Base-by-base conservation (phyloP, 2,113 vertebrate genomes). In the Gopherus evgoodei region DNA sequence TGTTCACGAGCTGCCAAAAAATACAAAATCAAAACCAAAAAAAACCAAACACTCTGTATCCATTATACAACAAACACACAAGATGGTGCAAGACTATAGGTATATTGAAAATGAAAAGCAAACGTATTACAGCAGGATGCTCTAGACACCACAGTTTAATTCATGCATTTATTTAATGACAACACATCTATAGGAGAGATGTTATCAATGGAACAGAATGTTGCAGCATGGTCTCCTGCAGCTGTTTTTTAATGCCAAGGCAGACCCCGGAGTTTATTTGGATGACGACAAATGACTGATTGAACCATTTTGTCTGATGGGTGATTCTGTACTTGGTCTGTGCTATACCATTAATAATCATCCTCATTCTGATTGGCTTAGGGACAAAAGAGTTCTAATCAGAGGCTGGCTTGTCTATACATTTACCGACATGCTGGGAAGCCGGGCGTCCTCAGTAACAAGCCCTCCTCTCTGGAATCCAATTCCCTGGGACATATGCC, bases 401-500 rank as follows among this genome's bases (percentile, higher is more conserved):
- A 86, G 62, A 92, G 92, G 57, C 1, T 19, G 59, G 3, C 0
- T 86, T 79, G 83, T 27, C n/a, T 54, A 25, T 5, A 19, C 1
- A 1, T 52, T 88, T 86, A 76, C 21, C 8, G 86, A 76, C 49
- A 47, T 5, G 9, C 1, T 24, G 14, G 29, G 22, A 22, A 29
- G 12, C 49, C 75, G 14, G 21, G 6, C 14, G 57, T 10, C 19
- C 42, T 8, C 65, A 76, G 89, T 24, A 1, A 49, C 13, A 57
- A 21, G 0, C 0, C 22, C 50, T 90, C 75, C 24, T 88, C 1
- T 2, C 3, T 86, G 81, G 72, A 88, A 19, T 14, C 86, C 53
- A 11, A 5, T n/a, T 10, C 47, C 56, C 19, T 1, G 86, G 76
- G 81, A 59, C 24, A 88, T 3, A 0, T 0, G 57, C 12, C 22